Conservation (phyloP, 2,113 vertebrate species). For the Mormyrus lacerda region DNA sequence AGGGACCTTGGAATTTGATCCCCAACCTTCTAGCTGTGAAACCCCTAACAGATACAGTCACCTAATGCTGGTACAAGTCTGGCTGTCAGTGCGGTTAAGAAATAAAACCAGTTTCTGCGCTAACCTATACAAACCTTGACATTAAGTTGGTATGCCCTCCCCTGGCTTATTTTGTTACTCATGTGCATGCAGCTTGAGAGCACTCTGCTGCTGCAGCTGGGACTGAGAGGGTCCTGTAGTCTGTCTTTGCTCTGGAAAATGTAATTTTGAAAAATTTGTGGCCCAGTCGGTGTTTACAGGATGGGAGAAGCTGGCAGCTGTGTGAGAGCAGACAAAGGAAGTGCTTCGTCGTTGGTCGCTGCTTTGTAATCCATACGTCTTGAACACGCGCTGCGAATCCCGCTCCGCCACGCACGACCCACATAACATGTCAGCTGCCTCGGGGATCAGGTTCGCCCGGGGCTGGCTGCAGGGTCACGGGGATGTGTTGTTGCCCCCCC, state of each 20-base stretch:
- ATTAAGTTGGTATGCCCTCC: constrained; percentile 29
- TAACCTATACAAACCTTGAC: constrained; percentile 35
- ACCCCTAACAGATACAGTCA: not conserved
- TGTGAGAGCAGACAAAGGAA: constrained; percentile 38
- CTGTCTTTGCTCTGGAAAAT: constrained; percentile 52
- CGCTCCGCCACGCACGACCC: constrained; percentile 19
- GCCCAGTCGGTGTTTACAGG: constrained; percentile 52
- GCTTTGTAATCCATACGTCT: constrained; percentile 46
- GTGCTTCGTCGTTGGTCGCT: not conserved
- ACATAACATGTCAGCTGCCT: constrained; percentile 35
- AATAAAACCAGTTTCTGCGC: constrained; percentile 41
- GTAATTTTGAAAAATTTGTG: constrained; percentile 46
- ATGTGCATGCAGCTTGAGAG: constrained; percentile 34
- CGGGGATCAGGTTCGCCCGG: constrained; percentile 21
- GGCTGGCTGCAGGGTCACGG: constrained; percentile 38
- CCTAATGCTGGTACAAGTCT: not conserved
- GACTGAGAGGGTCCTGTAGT: constrained; percentile 48
- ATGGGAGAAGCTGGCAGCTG: constrained; percentile 51
- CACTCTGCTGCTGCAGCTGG: constrained; percentile 38
- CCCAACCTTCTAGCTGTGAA: not conserved
- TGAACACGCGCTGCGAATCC: not conserved
- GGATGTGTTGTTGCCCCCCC: constrained; percentile 38
- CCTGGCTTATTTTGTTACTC: constrained; percentile 15
- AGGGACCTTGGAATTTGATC: not conserved
- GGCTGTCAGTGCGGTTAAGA: not conserved